phyloP scores from a whole-genome alignment of 2,113 vertebrate species.

The Cranoglanis bouderius region DNA sequence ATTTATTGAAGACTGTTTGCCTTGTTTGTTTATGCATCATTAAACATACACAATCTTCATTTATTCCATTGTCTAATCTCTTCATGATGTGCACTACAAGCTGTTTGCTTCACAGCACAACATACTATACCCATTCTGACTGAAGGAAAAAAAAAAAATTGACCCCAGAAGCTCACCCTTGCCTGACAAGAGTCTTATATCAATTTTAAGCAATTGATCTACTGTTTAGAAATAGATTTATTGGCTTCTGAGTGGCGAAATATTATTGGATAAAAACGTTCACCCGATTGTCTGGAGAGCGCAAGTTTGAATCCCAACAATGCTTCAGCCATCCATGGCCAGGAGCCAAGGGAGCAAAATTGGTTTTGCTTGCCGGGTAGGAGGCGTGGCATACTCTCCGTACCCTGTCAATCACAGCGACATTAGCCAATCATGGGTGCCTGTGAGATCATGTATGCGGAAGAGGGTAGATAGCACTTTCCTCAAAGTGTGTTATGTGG shows the following conservation, averaged over 20 bases:
- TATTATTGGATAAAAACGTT: not conserved
- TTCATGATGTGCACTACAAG: not conserved
- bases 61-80: not conserved
- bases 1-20: not conserved
- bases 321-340: not conserved
- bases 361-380: too few relatives aligned
- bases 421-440: not conserved
- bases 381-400: not conserved
- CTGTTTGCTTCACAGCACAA: not conserved
- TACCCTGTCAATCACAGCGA: not conserved
- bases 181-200: not conserved
- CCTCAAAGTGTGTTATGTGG: not conserved
- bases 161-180: not conserved
- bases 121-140: not conserved
- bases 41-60: not conserved
- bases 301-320: not conserved
- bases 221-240: not conserved
- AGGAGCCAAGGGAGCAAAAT: too few relatives aligned
- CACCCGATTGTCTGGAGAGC: not conserved
- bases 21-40: not conserved
- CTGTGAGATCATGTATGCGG: not conserved
- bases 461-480: not conserved
- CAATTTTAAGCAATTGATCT: not conserved
- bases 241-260: not conserved
- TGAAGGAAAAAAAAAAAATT: not conserved